A percentile compares a stretch with the other conserved stretches of the same genome.
Conservation (phyloP, 1,140 invertebrate species). For the Drosophila pseudoobscura region DNA sequence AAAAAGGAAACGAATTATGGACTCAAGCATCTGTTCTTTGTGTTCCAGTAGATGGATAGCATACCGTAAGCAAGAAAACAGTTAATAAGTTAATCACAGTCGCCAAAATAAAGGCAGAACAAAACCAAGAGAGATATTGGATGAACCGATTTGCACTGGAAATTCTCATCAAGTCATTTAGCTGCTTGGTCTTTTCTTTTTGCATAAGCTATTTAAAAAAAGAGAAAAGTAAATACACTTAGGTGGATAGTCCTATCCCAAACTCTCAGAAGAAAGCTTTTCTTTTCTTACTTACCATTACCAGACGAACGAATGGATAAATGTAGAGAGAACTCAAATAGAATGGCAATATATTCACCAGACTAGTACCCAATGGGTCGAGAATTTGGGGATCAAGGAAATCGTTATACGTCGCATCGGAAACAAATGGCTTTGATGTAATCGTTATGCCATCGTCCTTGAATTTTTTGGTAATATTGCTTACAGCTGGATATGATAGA, state of each 20-base stretch:
- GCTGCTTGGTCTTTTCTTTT: slow-evolving; percentile 16
- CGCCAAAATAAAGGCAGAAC: not conserved
- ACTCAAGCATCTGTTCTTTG: not conserved
- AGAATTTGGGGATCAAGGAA: not conserved
- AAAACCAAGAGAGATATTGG: slow-evolving; percentile 22
- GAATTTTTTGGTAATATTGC: not conserved
- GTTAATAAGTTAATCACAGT: slow-evolving; percentile 10
- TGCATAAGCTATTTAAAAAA: slow-evolving; percentile 10
- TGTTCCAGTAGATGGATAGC: not conserved
- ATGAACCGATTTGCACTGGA: slow-evolving; percentile 9
- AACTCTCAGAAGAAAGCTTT: not conserved
- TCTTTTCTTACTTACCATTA: slow-evolving; percentile 10
- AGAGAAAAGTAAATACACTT: not conserved
- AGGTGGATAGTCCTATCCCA: no score
- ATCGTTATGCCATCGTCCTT: not conserved
- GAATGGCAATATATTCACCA: slow-evolving; percentile 8
- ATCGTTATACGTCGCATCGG: not conserved
- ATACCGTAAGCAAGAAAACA: slow-evolving; percentile 20
- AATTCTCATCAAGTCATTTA: slow-evolving; percentile 31
- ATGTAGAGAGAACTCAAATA: slow-evolving; percentile 22
- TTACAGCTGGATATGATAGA: not conserved
- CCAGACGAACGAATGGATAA: slow-evolving; percentile 18
- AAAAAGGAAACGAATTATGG: not conserved
- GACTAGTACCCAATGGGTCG: slow-evolving; percentile 4
- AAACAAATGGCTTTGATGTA: not conserved